These are phyloP conservation scores for Cephalotes varians DNA, from an alignment of 2,888 invertebrate genomes.

Conservation along the genomic window DNA sequence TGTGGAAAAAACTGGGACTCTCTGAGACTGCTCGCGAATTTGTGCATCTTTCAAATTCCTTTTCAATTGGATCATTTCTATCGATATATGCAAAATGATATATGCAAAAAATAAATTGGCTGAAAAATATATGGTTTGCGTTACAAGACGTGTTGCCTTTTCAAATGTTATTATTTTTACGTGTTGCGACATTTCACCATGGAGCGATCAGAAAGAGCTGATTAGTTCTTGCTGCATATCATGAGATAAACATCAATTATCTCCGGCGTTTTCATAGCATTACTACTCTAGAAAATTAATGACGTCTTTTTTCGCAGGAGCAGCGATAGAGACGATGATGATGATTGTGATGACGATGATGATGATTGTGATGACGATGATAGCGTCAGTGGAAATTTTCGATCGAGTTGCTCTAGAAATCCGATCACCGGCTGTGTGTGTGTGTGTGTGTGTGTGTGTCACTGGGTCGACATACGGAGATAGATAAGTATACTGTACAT, in stretches of 20 bases:
- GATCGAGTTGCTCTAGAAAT: slow-evolving; percentile 55
- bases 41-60: neutral
- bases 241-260: slow-evolving; percentile 17
- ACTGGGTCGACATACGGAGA: slow-evolving; percentile 54
- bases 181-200: neutral
- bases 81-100: neutral
- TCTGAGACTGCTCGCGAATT: neutral
- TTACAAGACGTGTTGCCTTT: neutral
- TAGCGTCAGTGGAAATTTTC: slow-evolving; percentile 18
- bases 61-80: neutral
- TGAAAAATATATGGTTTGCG: neutral
- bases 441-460: too few species aligned
- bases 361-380: neutral
- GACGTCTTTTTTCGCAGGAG: slow-evolving; percentile 10
- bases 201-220: neutral
- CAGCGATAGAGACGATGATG: neutral
- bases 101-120: neutral
- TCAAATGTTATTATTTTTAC: neutral
- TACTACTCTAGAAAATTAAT: slow-evolving; percentile 42
- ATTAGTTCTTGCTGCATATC: slow-evolving; percentile 1
- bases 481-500: slow-evolving; percentile 54
- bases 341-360: neutral
- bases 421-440: slow-evolving; percentile 54
- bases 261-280: neutral
- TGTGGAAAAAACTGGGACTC: neutral